phyloP scores from a whole-genome alignment of 1,140 invertebrate genomes.

The Sycophila sp. region DNA sequence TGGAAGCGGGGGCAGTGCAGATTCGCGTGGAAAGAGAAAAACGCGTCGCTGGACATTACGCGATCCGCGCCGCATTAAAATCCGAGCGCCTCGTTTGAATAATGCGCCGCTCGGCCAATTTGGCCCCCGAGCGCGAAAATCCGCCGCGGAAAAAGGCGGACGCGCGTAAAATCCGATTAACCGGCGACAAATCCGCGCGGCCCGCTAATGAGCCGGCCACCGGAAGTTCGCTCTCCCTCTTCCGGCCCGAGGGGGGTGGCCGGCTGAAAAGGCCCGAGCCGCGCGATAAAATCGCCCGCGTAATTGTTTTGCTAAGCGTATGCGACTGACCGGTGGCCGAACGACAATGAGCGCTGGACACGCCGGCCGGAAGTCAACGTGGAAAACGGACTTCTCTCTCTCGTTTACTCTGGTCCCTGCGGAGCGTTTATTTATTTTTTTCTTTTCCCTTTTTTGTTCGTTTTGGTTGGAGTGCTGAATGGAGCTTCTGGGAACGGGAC shows the following conservation, averaged over 20 bases:
- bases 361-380: constrained; percentile 33
- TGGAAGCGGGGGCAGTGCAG: too few species aligned
- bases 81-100: too few species aligned
- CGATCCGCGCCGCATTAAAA: too few species aligned
- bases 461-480: background rate
- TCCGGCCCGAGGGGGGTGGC: constrained; percentile 60
- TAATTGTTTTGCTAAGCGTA: constrained; percentile 67
- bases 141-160: constrained; percentile 12
- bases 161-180: constrained; percentile 63
- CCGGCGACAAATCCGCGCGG: constrained; percentile 62
- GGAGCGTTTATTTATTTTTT: background rate
- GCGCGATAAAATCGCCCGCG: constrained; percentile 65
- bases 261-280: constrained; percentile 8
- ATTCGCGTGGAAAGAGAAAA: too few species aligned
- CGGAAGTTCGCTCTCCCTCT: constrained; percentile 53
- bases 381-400: constrained; percentile 23
- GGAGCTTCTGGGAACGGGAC: constrained; percentile 1
- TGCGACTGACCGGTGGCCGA: constrained; percentile 57
- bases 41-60: too few species aligned
- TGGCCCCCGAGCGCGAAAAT: background rate
- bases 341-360: constrained; percentile 30
- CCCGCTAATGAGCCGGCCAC: constrained; percentile 64
- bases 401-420: background rate
- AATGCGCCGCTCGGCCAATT: background rate
- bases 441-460: background rate